Base-by-base conservation (phyloP, 2,888 invertebrate genomes). In the Meteorus cinctellus region DNA sequence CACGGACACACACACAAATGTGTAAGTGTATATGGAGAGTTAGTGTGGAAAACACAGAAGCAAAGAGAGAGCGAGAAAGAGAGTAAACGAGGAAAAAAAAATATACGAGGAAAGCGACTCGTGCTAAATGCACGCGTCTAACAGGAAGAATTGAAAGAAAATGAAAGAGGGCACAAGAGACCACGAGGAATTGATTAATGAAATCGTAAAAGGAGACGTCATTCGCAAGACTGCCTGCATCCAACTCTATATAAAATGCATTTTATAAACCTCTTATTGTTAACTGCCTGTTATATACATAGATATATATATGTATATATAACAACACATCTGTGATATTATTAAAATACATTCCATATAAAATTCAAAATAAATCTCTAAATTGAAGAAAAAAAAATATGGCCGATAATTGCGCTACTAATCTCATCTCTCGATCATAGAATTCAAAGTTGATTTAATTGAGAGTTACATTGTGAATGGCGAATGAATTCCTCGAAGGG, bases 51-150 rank as follows among this genome's bases (percentile, higher is more conserved):
- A 19, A 55, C n/a, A 8, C 2, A 80, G 78, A 76, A 77, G 80
- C 78, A 76, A 80, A 78, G 77, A 78, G 80, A 78, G 77, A 75
- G 74, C 73, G 81, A 31, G 79, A 45, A 45, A 19, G 14, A 29
- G 34, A 51, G 48, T 19, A 12, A 41, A 12, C 8, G 41, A 8
- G 41, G 41, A 12, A 41, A 41, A 69, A 34, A 45, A 68, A 19
- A 69, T 6, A 34, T 12, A 24, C 8, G 51, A 51, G 31, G 59
- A 72, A 76, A 68, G 70, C 74, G 72, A 74, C 77, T 80, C 81
- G 82, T 80, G 83, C 84, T 84, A 85, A 85, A 85, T 84, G 84
- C 83, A 83, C 81, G 80, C 83, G 81, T 83, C 83, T 81, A 83
- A 81, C 79, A 80, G 45, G 65, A 45, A 73, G 59, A 72, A 72